phyloP scores from a whole-genome alignment of 2,113 vertebrate genomes.

The Toxostoma redivivum region DNA sequence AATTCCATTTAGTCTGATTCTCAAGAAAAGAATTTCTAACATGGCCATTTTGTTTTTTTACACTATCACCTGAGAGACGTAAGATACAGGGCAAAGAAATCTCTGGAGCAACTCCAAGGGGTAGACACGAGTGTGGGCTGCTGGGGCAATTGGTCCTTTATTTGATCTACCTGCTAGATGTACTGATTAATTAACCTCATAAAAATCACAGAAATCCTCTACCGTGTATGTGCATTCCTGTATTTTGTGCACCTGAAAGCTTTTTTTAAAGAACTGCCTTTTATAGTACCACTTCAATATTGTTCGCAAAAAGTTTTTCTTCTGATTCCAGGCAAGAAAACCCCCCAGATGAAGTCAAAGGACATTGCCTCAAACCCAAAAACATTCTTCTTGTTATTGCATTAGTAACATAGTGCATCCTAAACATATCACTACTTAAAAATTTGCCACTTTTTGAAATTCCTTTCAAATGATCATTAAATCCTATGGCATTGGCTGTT shows the following conservation, averaged over 20 bases:
- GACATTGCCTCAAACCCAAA: background rate
- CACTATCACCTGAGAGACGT: background rate
- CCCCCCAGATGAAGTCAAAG: background rate
- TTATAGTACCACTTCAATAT: background rate
- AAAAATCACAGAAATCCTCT: background rate
- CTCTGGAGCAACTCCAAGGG: background rate
- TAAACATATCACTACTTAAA: background rate
- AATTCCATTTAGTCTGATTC: background rate
- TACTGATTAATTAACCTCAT: background rate
- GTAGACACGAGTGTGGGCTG: background rate
- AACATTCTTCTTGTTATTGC: background rate
- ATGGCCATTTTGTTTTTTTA: background rate
- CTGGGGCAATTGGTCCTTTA: background rate
- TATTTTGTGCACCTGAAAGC: background rate
- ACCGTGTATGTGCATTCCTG: rapidly evolving
- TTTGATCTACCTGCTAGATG: too few relatives aligned
- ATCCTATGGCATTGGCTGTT: background rate
- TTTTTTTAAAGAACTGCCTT: background rate
- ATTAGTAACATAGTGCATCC: background rate
- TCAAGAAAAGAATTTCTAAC: background rate
- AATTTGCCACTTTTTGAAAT: background rate
- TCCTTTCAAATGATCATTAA: background rate
- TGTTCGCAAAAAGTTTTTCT: background rate
- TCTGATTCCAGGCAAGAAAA: background rate
- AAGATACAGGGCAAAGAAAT: background rate